These are phyloP conservation scores for Drosophila falleni DNA, from an alignment of 2,888 invertebrate genomes.

Conservation along the genomic window DNA sequence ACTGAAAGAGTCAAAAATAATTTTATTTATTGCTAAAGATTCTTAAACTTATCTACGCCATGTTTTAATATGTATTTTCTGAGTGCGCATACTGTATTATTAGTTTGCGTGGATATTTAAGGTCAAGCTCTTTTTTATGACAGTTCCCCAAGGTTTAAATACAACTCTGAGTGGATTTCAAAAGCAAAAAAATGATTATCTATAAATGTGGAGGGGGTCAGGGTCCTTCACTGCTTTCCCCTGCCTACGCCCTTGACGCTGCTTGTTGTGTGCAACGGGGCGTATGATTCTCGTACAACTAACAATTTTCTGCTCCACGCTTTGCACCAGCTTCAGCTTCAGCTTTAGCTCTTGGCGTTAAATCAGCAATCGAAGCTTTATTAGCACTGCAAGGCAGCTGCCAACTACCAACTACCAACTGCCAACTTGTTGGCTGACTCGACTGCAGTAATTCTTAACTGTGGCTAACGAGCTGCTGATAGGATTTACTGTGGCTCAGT, in stretches of 20 bases:
- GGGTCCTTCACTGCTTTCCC: neutral
- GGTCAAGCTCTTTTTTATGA: too few species aligned
- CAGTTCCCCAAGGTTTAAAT: neutral
- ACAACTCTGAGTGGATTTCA: neutral
- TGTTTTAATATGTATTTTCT: too few species aligned
- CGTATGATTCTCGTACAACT: conserved; percentile 68
- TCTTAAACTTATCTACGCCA: too few species aligned
- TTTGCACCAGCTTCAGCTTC: conserved; percentile 30
- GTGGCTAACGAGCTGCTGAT: conserved; percentile 75
- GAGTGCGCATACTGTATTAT: too few species aligned
- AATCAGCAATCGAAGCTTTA: conserved; percentile 81
- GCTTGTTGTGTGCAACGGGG: conserved; percentile 66
- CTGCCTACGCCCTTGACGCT: conserved; percentile 9
- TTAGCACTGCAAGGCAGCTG: conserved; percentile 73
- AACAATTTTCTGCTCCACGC: conserved; percentile 55
- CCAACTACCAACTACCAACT: conserved; percentile 41
- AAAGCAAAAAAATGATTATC: neutral
- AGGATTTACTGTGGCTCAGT: conserved; percentile 73
- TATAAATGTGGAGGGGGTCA: neutral
- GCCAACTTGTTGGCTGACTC: conserved; percentile 37
- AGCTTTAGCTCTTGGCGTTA: conserved; percentile 56
- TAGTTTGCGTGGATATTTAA: too few species aligned
- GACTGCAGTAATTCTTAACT: conserved; percentile 62
- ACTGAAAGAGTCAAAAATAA: too few species aligned
- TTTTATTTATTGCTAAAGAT: too few species aligned